A percentile compares a stretch with the other conserved stretches of the same genome.
Evolutionary conservation across 2,888 invertebrate genomes (phyloP).

Genomic region (Tricholauxania praeusta): DNA sequence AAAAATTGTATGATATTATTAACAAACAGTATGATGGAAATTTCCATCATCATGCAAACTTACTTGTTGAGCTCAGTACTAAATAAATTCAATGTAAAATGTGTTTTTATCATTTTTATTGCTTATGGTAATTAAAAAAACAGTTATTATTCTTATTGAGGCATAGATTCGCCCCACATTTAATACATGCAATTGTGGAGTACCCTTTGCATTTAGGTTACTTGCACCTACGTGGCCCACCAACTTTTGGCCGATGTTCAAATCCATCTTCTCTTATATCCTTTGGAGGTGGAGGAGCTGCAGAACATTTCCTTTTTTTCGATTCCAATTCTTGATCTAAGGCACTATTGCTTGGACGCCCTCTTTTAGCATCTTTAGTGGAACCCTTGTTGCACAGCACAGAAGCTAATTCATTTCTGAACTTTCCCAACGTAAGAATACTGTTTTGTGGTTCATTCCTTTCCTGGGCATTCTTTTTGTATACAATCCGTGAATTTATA

Average conservation of each 20-base stretch:
- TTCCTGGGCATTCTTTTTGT: conserved; percentile 33
- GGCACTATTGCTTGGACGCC: not conserved
- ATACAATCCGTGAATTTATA: conserved; percentile 32
- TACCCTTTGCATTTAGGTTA: conserved; percentile 34
- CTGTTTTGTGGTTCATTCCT: conserved; percentile 21
- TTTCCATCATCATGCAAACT: no score
- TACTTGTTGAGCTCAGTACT: no score
- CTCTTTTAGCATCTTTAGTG: conserved; percentile 20
- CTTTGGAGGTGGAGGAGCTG: conserved; percentile 31
- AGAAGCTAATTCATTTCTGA: conserved; percentile 26
- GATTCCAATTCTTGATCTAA: conserved; percentile 27
- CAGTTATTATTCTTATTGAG: conserved; percentile 36
- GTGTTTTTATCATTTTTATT: conserved; percentile 23
- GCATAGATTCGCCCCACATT: conserved; percentile 37
- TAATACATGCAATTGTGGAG: conserved; percentile 34
- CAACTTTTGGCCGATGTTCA: conserved; percentile 36
- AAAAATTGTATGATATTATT: no score
- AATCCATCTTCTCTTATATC: conserved; percentile 29
- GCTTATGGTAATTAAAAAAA: conserved; percentile 25
- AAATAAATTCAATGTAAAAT: no score
- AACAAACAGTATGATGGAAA: conserved; percentile 34
- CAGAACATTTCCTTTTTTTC: conserved; percentile 37
- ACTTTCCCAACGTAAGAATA: conserved; percentile 33
- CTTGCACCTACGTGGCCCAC: conserved; percentile 36
- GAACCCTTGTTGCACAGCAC: conserved; percentile 23